A percentile compares a stretch with the other conserved stretches of the same genome.
Evolutionary conservation across 2,797 vertebrate species (phyloP).

Genomic region (Malacoctenus gilli): DNA sequence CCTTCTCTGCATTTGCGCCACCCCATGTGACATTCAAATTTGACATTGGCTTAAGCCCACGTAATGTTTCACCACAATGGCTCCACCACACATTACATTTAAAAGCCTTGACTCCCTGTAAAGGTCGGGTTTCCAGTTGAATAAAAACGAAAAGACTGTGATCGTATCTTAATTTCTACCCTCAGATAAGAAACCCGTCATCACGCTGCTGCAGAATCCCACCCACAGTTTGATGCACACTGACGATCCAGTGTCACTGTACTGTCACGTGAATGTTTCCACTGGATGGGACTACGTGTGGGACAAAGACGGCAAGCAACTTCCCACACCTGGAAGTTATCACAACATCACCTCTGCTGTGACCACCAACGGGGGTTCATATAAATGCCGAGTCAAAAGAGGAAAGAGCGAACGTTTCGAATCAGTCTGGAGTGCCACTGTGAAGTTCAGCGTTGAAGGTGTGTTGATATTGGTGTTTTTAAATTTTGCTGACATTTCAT

Average conservation of each 20-base stretch:
- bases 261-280: conserved; percentile 61
- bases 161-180: neutral
- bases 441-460: conserved; percentile 22
- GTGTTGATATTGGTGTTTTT: neutral
- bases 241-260: conserved; percentile 52
- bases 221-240: conserved; percentile 39
- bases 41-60: too few species aligned
- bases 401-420: neutral
- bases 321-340: fast-evolving
- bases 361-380: conserved; percentile 35
- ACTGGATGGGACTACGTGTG: conserved; percentile 69
- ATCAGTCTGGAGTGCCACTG: neutral
- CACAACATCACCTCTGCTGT: conserved; percentile 17
- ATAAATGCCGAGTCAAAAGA: conserved; percentile 53
- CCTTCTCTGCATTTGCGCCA: too few species aligned
- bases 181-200: conserved; percentile 45
- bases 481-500: too few species aligned
- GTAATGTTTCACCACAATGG: too few species aligned
- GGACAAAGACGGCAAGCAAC: neutral
- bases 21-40: too few species aligned
- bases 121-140: neutral
- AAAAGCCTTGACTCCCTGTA: too few species aligned
- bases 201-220: conserved; percentile 41
- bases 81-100: too few species aligned
- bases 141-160: too few species aligned